Conservation (phyloP, 2,888 invertebrate genomes). For the Zhuqinia jingwanae region DNA sequence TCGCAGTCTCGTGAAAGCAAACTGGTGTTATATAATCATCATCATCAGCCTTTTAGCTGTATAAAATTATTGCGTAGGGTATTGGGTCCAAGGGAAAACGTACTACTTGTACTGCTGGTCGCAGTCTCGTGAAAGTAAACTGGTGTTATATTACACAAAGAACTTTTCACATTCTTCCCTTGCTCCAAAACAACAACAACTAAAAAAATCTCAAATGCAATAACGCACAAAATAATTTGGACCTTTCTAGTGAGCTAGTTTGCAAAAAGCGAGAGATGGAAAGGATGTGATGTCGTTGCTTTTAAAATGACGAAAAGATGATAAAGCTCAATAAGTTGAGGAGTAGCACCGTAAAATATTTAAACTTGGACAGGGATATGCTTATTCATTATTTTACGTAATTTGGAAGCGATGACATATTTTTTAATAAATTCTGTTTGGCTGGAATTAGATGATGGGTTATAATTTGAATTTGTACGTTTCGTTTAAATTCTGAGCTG, state of each 20-base stretch:
- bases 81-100: background rate
- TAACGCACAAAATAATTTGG: slow-evolving; percentile 7
- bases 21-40: background rate
- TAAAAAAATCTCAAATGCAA: slow-evolving; percentile 39
- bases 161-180: too few relatives aligned
- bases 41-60: slow-evolving; percentile 30
- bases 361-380: background rate
- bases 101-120: background rate
- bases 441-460: too few relatives aligned
- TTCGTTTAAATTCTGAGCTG: background rate
- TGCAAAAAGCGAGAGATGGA: background rate
- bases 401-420: too few relatives aligned
- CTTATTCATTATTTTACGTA: too few relatives aligned
- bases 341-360: background rate
- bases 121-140: slow-evolving; percentile 31
- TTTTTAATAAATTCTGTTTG: too few relatives aligned
- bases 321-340: background rate
- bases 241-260: too few relatives aligned
- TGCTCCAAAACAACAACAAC: too few relatives aligned
- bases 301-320: slow-evolving; percentile 57
- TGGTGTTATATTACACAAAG: background rate
- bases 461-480: background rate
- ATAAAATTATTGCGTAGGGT: background rate
- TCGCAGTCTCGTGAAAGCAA: slow-evolving; percentile 35
- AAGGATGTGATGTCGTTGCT: slow-evolving; percentile 27